These are phyloP conservation scores for Sula dactylatra DNA, from an alignment of 2,113 vertebrate genomes.

Conservation along the genomic window DNA sequence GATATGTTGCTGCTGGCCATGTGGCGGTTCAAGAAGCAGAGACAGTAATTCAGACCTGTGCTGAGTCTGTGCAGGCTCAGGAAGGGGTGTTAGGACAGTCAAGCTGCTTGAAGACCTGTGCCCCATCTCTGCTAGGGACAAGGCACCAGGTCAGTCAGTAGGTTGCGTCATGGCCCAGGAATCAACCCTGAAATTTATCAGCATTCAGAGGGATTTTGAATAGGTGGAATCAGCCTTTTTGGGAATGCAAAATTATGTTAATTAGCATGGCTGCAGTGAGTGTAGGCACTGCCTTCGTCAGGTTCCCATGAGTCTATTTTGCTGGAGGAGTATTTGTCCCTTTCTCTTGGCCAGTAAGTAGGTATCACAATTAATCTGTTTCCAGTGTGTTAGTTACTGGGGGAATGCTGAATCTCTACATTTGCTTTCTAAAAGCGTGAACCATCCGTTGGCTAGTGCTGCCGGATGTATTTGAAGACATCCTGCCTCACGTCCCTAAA, in stretches of 20 bases:
- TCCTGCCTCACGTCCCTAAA: background rate
- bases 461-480: background rate
- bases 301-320: background rate
- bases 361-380: background rate
- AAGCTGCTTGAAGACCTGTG: background rate
- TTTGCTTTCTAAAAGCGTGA: background rate
- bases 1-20: background rate
- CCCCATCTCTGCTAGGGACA: background rate
- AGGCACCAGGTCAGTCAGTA: background rate
- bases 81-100: background rate
- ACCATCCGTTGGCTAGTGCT: background rate
- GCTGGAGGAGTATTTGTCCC: background rate
- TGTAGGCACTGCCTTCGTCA: background rate
- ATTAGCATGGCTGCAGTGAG: background rate
- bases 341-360: background rate
- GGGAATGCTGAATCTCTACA: background rate
- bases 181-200: background rate
- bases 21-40: background rate
- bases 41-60: rapidly evolving
- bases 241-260: background rate
- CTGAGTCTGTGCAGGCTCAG: background rate
- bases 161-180: background rate
- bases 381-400: background rate
- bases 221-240: background rate
- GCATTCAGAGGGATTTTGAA: background rate